Evolutionary conservation across 2,888 invertebrate genomes (phyloP).

Genomic region (Chymomyza amoena): DNA sequence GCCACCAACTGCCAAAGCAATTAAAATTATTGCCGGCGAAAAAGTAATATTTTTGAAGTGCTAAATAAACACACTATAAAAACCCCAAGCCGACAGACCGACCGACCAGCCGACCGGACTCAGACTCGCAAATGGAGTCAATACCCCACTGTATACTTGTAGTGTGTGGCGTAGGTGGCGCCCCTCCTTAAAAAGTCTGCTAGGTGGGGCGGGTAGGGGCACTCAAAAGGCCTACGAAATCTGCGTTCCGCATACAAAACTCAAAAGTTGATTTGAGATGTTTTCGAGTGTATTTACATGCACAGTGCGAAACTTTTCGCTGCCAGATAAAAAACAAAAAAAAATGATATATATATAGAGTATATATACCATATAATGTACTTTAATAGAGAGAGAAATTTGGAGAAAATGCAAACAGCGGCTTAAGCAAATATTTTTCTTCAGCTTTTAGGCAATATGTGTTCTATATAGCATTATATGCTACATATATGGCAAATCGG

Average conservation of each 20-base stretch:
- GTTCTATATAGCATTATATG: not conserved
- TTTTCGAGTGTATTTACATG: slow-evolving; percentile 68
- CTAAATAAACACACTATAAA: slow-evolving; percentile 73
- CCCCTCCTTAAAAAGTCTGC: slow-evolving; percentile 12
- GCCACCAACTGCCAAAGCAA: slow-evolving; percentile 64
- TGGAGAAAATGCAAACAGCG: slow-evolving; percentile 35
- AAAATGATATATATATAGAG: not conserved
- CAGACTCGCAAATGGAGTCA: slow-evolving; percentile 40
- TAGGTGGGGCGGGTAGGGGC: too few relatives aligned
- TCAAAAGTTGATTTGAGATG: slow-evolving; percentile 57
- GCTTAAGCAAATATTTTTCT: slow-evolving; percentile 44
- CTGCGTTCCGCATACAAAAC: slow-evolving; percentile 12
- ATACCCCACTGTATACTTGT: slow-evolving; percentile 31
- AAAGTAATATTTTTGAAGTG: slow-evolving; percentile 76
- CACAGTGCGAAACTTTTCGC: slow-evolving; percentile 48
- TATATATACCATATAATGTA: too few relatives aligned
- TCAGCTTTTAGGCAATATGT: slow-evolving; percentile 46
- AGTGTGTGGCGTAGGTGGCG: not conserved
- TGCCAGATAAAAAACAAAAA: slow-evolving; percentile 4
- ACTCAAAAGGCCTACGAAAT: not conserved
- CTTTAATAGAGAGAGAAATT: not conserved
- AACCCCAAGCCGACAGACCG: slow-evolving; percentile 28
- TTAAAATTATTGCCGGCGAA: slow-evolving; percentile 73
- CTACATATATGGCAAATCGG: not conserved
- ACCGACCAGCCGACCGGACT: not conserved